Evolutionary conservation across 2,797 vertebrate genomes (phyloP), one percentile per base, ranked within the genome.

Genomic region (Rhynchotus rufescens): DNA sequence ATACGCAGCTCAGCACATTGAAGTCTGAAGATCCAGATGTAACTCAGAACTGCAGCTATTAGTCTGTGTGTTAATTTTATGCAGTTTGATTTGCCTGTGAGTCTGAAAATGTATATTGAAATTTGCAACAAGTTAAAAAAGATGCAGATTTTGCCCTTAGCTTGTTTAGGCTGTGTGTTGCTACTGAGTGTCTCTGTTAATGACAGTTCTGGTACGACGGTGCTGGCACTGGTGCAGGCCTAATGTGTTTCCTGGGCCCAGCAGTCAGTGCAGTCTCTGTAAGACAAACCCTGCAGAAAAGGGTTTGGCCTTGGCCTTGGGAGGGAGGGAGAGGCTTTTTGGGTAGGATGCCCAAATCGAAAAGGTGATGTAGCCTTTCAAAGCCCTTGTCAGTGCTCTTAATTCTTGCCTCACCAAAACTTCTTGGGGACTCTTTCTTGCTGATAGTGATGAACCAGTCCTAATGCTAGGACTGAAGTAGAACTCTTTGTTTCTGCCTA

Each of bases 221-320:
- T 3, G 3, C 42, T 72, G 52, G 40, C 23, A 11, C 61, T 23
- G 10, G 9, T 28, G 49, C 15, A n/a, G 36, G 40, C 59, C 12
- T 4, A 8, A 1, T 17, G 38, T 32, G 8, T 17, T 78, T 80
- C 42, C n/a, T 88, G 42, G 16, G 3, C 25, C 4, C 10, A 12
- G 26, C 3, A 32, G 10, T 32, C 4, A 1, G 0, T 47, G 30
- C 21, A 64, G 65, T n/a, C 14, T 36, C 0, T 0, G 26, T 45
- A 23, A 28, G 25, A 65, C 21, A 9, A 7, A 66, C 10, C 15
- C 10, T 47, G 25, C 15, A 32, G 57, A 59, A 61, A 40, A 10
- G n/a, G 19, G 5, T 4, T 44, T 28, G 36, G 15, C 6, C 10
- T 9, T 8, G 3, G 22, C 10, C 12, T 11, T 3, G 16, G 22